Evolutionary conservation across 2,888 invertebrate genomes (phyloP).

Genomic region (Brachynemurus nebulosus): DNA sequence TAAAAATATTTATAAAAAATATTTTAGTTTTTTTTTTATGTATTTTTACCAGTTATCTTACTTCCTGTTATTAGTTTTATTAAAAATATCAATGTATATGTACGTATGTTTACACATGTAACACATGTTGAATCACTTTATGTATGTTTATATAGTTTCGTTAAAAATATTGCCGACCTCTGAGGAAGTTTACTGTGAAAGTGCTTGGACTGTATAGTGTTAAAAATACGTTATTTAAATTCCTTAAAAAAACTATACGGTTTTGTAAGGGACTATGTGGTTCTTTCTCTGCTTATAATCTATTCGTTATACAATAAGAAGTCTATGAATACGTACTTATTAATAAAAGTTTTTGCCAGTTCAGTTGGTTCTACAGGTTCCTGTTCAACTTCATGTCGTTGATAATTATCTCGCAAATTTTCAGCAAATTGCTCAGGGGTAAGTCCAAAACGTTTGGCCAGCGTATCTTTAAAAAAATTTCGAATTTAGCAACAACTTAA

Average conservation of each 20-base stretch:
- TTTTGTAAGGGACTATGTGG: neutral
- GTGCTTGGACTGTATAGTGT: too few species aligned
- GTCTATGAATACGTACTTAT: constrained; percentile 32
- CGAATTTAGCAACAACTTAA: neutral
- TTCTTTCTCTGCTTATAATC: neutral
- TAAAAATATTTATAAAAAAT: too few species aligned
- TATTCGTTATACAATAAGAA: constrained; percentile 3
- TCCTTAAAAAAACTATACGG: constrained; percentile 3
- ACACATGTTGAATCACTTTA: too few species aligned
- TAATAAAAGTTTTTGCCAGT: constrained; percentile 64
- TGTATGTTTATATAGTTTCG: too few species aligned
- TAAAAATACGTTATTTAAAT: too few species aligned
- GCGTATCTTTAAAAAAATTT: constrained; percentile 39
- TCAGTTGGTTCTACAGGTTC: constrained; percentile 72
- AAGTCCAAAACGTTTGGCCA: constrained; percentile 85
- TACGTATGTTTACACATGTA: too few species aligned
- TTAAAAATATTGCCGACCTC: too few species aligned
- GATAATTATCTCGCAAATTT: constrained; percentile 90
- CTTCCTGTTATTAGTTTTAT: too few species aligned
- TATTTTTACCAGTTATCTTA: too few species aligned
- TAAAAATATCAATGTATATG: too few species aligned
- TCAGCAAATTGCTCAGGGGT: constrained; percentile 91
- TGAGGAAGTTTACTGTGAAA: too few species aligned
- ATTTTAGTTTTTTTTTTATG: too few species aligned
- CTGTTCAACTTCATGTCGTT: constrained; percentile 89